Evolutionary conservation across 1,140 invertebrate genomes (phyloP), one percentile per base, ranked within the genome.

Genomic region (Heliconius hermathena): DNA sequence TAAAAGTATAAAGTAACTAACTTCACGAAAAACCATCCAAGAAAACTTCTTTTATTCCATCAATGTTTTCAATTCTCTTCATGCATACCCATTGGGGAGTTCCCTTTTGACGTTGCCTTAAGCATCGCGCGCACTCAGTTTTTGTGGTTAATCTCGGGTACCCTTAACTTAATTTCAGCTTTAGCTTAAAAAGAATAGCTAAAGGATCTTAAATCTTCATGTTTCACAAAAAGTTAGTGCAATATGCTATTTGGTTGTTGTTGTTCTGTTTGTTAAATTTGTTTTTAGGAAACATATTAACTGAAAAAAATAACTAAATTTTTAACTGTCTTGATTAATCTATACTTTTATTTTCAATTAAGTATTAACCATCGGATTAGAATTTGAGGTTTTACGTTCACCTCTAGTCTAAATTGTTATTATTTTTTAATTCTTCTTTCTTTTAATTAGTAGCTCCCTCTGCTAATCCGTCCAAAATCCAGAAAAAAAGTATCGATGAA

Each of bases 1-100:
- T 2, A 29, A 29, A 29, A 2, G 54, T 20, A 60, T 60, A 60
- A 29, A 22, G 11, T 0, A 66, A 8, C 22, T 29, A 13, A 13
- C 26, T 57, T 66, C 8, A 66, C 9, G n/a, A 60, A 60, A 60
- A 60, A 20, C 57, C 22, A 60, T 60, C 57, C 22, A 66, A 66
- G 22, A n/a, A 66, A 66, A 66, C 3, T 66, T 66, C 60, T 66
- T 66, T 66, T 66, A 66, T 66, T 66, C 22, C 60, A 29, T 66
- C 60, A 66, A 11, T 66, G 60, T 29, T 66, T 66, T 66, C 60
- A 66, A 66, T 66, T 66, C 22, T 66, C 60, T 66, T 66, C 60
- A 66, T 66, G 60, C 60, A 66, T 66, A 66, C 22, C 22, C 60
- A 66, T 66, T 22, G 60, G 60, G 60, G 60, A 66, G 60, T 29